Conservation (phyloP, 2,888 invertebrate genomes). For the Gari tellinella region DNA sequence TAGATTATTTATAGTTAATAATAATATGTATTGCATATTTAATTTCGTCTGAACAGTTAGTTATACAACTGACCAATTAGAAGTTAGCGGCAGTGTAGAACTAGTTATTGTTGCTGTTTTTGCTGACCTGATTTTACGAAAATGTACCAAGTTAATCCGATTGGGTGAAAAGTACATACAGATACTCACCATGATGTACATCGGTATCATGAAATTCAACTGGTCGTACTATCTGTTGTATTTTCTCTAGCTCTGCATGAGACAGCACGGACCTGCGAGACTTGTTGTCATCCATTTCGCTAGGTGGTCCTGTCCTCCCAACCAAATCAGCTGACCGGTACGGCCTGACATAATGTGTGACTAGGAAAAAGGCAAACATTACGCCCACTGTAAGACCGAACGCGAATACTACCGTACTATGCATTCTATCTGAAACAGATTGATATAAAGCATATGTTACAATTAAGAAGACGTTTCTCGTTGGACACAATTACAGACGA, state of each 20-base stretch:
- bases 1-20: too few species aligned
- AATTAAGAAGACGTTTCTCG: too few species aligned
- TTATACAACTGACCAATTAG: too few species aligned
- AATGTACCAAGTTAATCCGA: too few species aligned
- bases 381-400: conserved; percentile 60
- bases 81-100: too few species aligned
- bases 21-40: too few species aligned
- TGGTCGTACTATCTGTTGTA: conserved; percentile 36
- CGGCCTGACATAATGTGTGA: conserved; percentile 29
- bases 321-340: conserved; percentile 5
- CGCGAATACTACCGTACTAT: conserved; percentile 56
- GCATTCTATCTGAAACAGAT: conserved; percentile 46
- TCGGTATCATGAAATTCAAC: conserved; percentile 39
- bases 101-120: too few species aligned
- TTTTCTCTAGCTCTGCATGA: conserved; percentile 45
- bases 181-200: conserved; percentile 47
- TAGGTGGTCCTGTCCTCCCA: background rate
- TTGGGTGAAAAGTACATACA: too few species aligned
- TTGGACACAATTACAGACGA: too few species aligned
- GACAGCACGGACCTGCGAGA: conserved; percentile 15
- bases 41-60: too few species aligned
- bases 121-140: too few species aligned
- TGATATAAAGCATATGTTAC: too few species aligned
- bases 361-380: conserved; percentile 43
- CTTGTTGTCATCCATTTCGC: background rate